A percentile compares a stretch with the other conserved stretches of the same genome.
These are phyloP conservation scores for Cyanistes caeruleus DNA, from an alignment of 2,113 vertebrate genomes.

Conservation along the genomic window DNA sequence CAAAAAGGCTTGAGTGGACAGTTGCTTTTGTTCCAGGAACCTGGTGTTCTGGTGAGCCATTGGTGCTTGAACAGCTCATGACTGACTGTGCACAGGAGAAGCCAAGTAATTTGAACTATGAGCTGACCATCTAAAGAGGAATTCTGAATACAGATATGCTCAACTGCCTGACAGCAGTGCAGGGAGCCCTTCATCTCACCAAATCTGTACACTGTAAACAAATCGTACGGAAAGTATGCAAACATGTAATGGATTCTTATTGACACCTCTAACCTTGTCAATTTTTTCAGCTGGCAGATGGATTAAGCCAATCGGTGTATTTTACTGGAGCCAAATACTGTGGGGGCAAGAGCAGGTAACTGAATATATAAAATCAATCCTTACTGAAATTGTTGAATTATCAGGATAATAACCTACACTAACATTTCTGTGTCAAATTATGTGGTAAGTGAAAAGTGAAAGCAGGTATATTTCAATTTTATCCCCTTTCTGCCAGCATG, in stretches of 20 bases:
- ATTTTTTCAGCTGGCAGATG: background rate
- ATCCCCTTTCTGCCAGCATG: background rate
- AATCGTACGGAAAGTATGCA: background rate
- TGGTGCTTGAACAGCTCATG: background rate
- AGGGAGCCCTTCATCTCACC: background rate
- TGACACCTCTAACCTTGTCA: background rate
- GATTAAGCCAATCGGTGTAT: background rate
- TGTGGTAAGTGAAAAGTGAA: background rate
- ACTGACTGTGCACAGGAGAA: background rate
- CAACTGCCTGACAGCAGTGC: background rate
- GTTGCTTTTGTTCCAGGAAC: background rate
- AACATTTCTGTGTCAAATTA: background rate
- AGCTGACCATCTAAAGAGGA: background rate
- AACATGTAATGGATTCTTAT: accelerated
- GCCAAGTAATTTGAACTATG: background rate
- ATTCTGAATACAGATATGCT: background rate
- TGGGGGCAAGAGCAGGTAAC: background rate
- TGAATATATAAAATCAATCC: conserved; percentile 31
- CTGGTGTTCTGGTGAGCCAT: background rate
- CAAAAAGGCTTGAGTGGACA: background rate
- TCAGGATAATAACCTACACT: background rate
- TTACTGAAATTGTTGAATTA: conserved; percentile 35
- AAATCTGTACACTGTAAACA: background rate
- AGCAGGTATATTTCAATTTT: background rate
- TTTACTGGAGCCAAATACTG: background rate